Percentiles rank a stretch among this genome's conserved stretches.
These are phyloP conservation scores for Eledona agricola DNA, from an alignment of 2,888 invertebrate species.

Conservation along the genomic window DNA sequence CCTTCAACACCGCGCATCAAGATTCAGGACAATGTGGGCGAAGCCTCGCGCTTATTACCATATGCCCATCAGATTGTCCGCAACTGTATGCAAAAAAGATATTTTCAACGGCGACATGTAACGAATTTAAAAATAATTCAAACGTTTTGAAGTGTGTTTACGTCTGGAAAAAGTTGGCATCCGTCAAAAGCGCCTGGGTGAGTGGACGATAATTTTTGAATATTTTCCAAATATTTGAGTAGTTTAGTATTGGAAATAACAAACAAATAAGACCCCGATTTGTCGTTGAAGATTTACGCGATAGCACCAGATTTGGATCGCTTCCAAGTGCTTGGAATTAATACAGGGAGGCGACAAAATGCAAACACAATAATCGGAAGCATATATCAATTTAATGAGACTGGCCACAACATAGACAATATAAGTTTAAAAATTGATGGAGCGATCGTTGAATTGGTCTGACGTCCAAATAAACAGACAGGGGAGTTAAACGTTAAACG, in stretches of 20 bases:
- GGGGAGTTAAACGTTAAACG: slow-evolving; percentile 1
- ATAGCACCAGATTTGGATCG: slow-evolving; percentile 8
- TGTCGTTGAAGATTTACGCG: slow-evolving; percentile 17
- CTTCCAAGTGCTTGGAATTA: slow-evolving; percentile 18
- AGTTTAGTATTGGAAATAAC: slow-evolving; percentile 27
- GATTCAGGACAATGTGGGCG: too few species aligned
- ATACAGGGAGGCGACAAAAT: slow-evolving; percentile 16
- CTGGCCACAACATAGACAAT: slow-evolving; percentile 4
- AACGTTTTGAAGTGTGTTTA: slow-evolving; percentile 11
- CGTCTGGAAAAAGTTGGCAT: slow-evolving; percentile 4
- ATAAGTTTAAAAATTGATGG: slow-evolving; percentile 13
- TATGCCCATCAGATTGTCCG: too few species aligned
- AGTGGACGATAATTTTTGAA: slow-evolving; percentile 32
- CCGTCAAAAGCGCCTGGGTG: slow-evolving; percentile 19
- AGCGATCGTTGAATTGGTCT: neutral
- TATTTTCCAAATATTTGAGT: slow-evolving; percentile 33
- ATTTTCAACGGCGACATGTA: slow-evolving; percentile 10
- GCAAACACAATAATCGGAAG: slow-evolving; percentile 7
- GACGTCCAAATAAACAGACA: neutral
- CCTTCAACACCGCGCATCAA: too few species aligned
- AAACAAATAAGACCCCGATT: slow-evolving; percentile 27
- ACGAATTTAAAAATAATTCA: slow-evolving; percentile 12
- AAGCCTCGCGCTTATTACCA: too few species aligned
- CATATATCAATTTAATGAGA: slow-evolving; percentile 12
- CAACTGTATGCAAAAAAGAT: neutral